Evolutionary conservation across 2,797 vertebrate species (phyloP).

Genomic region (Heteromormyrus szaboi): DNA sequence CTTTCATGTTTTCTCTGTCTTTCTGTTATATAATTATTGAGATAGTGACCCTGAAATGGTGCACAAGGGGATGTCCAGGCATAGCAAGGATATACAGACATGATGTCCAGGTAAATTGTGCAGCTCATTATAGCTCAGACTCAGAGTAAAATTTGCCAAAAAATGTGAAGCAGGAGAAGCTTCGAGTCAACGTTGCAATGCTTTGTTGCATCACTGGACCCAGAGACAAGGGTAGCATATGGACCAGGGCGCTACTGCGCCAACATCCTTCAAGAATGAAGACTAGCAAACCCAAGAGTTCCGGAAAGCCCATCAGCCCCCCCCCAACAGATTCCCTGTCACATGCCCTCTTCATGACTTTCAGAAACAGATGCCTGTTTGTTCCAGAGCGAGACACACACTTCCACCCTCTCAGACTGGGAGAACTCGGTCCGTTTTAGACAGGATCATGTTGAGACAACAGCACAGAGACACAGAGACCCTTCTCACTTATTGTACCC

Average conservation of each 20-base stretch:
- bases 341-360: conserved; percentile 34
- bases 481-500: not conserved
- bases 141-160: not conserved
- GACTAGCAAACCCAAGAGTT: not conserved
- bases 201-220: not conserved
- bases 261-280: not conserved
- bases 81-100: not conserved
- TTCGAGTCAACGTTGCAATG: not conserved
- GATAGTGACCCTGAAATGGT: not conserved
- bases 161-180: not conserved
- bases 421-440: not conserved
- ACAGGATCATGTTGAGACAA: conserved; percentile 17
- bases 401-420: not conserved
- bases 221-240: not conserved
- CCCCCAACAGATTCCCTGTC: conserved; percentile 16
- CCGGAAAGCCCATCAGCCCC: not conserved
- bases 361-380: conserved; percentile 33
- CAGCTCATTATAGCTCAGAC: not conserved
- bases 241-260: not conserved
- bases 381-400: conserved; percentile 14
- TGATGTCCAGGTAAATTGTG: not conserved
- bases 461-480: not conserved
- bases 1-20: not conserved
- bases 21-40: not conserved
- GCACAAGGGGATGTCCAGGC: not conserved